Evolutionary conservation across 2,113 vertebrate species (phyloP).

Genomic region (Pimephales promelas): DNA sequence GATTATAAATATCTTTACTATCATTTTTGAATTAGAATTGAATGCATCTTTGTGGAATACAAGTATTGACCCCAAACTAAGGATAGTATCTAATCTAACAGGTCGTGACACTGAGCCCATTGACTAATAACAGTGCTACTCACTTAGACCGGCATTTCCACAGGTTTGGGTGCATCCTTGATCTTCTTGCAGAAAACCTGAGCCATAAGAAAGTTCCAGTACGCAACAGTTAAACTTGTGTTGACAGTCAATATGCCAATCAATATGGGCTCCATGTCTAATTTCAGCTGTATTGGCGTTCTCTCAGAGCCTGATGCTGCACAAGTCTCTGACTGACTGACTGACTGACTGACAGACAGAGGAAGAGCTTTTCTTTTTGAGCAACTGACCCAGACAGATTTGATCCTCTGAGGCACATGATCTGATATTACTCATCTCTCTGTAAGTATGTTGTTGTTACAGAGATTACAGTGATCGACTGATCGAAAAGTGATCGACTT

Average conservation of each 20-base stretch:
- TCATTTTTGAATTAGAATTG: not conserved
- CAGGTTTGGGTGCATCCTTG: not conserved
- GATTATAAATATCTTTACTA: not conserved
- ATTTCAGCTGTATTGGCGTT: not conserved
- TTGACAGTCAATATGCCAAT: constrained; percentile 59
- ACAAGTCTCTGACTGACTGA: not conserved
- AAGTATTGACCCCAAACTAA: not conserved
- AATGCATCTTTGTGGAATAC: not conserved
- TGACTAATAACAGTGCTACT: constrained; percentile 2
- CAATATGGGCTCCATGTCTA: constrained; percentile 58
- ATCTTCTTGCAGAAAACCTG: constrained; percentile 59
- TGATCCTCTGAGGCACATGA: constrained; percentile 43
- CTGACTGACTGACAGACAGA: not conserved
- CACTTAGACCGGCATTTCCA: constrained; percentile 53
- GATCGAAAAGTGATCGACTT: not conserved
- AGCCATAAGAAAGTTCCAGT: constrained; percentile 64
- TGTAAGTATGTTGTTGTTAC: too few species aligned
- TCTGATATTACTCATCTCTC: not conserved
- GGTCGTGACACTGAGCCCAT: too few species aligned
- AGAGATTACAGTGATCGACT: not conserved
- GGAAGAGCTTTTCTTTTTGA: not conserved
- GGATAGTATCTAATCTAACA: not conserved
- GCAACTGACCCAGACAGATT: not conserved
- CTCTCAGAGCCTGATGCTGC: not conserved
- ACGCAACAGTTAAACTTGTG: constrained; percentile 50